Evolutionary conservation across 1,140 invertebrate genomes (phyloP).

Genomic region (Chlorops oryzae): DNA sequence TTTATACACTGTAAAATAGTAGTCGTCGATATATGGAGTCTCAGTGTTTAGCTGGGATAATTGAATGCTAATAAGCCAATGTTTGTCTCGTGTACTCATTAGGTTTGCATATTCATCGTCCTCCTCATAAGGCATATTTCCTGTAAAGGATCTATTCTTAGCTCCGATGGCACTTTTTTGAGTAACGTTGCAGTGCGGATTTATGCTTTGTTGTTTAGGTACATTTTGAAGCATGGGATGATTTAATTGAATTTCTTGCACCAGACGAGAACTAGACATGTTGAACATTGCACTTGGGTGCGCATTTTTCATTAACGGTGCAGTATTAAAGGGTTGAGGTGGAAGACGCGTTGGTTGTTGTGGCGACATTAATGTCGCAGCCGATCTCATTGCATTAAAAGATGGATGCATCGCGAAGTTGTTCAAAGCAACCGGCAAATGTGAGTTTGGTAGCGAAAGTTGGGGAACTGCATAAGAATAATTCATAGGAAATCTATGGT

Average conservation of each 20-base stretch:
- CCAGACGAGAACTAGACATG: slow-evolving; percentile 49
- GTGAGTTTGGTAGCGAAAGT: slow-evolving; percentile 45
- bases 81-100: slow-evolving; percentile 86
- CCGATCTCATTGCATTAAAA: slow-evolving; percentile 45
- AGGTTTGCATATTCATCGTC: slow-evolving; percentile 79
- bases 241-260: slow-evolving; percentile 56
- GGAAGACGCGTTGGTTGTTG: slow-evolving; percentile 46
- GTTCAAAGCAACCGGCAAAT: slow-evolving; percentile 42
- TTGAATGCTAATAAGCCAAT: slow-evolving; percentile 91
- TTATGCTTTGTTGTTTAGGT: slow-evolving; percentile 23
- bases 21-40: slow-evolving; percentile 79
- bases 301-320: slow-evolving; percentile 18
- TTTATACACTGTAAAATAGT: slow-evolving; percentile 71
- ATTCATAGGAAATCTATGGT: slow-evolving; percentile 35
- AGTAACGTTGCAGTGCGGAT: slow-evolving; percentile 8
- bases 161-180: slow-evolving; percentile 22
- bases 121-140: slow-evolving; percentile 38
- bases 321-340: slow-evolving; percentile 20
- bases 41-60: slow-evolving; percentile 79
- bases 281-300: slow-evolving; percentile 41
- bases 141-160: too few species aligned
- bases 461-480: slow-evolving; percentile 28
- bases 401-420: slow-evolving; percentile 47
- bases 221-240: slow-evolving; percentile 51
- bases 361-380: slow-evolving; percentile 25